Conservation (phyloP, 2,888 invertebrate species). For the Drosophila nigricruria region DNA sequence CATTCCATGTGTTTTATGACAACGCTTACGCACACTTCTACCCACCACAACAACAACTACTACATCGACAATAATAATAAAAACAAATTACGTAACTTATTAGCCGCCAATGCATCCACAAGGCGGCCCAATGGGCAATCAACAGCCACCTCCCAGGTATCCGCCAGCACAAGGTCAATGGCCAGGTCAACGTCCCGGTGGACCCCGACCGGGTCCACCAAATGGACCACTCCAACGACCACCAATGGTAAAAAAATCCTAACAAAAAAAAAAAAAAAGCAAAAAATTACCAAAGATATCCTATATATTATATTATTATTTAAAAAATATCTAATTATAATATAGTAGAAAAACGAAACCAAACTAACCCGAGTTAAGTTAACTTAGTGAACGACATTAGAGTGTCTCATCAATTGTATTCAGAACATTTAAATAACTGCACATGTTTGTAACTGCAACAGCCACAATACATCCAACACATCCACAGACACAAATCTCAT, state of each 20-base stretch:
- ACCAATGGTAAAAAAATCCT: constrained; percentile 86
- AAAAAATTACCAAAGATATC: constrained; percentile 29
- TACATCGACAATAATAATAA: constrained; percentile 58
- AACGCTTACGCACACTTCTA: constrained; percentile 79
- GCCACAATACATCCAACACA: constrained; percentile 25
- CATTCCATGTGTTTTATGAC: constrained; percentile 79
- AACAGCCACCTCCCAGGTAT: constrained; percentile 86
- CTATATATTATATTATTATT: constrained; percentile 34
- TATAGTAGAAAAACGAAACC: constrained; percentile 30
- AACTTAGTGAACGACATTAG: constrained; percentile 61
- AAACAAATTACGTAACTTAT: constrained; percentile 59
- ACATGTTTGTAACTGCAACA: constrained; percentile 53
- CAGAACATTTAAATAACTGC: constrained; percentile 74
- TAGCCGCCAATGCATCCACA: constrained; percentile 87
- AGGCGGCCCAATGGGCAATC: constrained; percentile 86
- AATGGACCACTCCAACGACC: constrained; percentile 87
- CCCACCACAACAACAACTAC: constrained; percentile 70
- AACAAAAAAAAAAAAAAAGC: constrained; percentile 22
- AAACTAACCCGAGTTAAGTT: constrained; percentile 72
- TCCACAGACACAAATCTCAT: constrained; percentile 17
- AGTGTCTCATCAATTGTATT: constrained; percentile 68
- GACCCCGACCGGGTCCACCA: constrained; percentile 86
- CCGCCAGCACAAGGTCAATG: constrained; percentile 85
- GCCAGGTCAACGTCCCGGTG: constrained; percentile 86
- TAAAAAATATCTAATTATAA: constrained; percentile 38